Evolutionary conservation across 1,140 invertebrate genomes (phyloP), one percentile per base, ranked within the genome.

Genomic region (Solenopsis invicta): DNA sequence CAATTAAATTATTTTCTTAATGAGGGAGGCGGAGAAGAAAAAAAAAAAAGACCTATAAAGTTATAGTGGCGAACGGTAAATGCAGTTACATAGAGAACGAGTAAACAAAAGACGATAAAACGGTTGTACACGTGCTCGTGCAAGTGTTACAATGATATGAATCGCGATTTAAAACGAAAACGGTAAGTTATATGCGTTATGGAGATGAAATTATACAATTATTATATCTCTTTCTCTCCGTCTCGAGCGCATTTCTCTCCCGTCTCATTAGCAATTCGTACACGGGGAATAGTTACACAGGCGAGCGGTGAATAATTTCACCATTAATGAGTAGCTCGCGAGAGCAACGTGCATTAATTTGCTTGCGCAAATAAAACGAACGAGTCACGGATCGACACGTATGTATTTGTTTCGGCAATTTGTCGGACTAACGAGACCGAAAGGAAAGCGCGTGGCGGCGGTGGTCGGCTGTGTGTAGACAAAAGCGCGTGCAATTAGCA

Each of bases 361-460:
- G 13, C 61, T 41, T 16, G 48, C 18, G 48, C 48, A 67, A 67
- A 67, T 80, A 80, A 81, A 81, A 41, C n/a, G 18, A 41, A 54
- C 9, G 5, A 13, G 54, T 69, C 66, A 69, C 29, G 41, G 62
- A 54, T 34, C 62, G 77, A 80, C 52, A 41, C 29, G n/a, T 21
- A 18, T 69, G 48, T 62, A 48, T 69, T 69, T 54, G 77, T 80
- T 84, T 74, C 67, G 54, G 67, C 54, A 84, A 84, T 84, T 84
- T 84, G 69, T 64, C 67, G 69, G 80, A 48, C 41, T 84, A 84
- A 84, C 41, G 80, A 84, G 80, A 84, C 29, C 18, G 80, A 84
- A 84, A 84, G 80, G 80, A 84, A 84, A 74, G 69, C 54, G 34
- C 9, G 61, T 37, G 13, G 10, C 48, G 18, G 61, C 37, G 13